These are phyloP conservation scores for Nibea coibor DNA, from an alignment of 2,113 vertebrate species.

Conservation along the genomic window DNA sequence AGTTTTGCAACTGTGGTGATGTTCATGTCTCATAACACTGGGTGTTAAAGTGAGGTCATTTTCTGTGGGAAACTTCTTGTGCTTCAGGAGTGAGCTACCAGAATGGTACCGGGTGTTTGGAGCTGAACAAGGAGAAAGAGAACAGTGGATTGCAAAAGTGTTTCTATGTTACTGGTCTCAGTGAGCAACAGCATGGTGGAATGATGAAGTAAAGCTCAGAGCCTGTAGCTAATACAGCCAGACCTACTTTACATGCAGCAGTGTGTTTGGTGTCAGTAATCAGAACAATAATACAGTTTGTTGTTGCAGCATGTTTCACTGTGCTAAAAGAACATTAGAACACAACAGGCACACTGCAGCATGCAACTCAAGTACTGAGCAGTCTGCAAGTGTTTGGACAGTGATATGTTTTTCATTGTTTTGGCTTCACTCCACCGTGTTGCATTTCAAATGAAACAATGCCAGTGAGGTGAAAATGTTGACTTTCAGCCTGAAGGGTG, in stretches of 20 bases:
- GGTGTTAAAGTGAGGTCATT: not conserved
- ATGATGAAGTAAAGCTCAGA: not conserved
- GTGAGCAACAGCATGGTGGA: not conserved
- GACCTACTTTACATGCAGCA: not conserved
- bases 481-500: not conserved
- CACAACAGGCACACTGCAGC: not conserved
- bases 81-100: not conserved
- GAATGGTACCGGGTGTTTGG: not conserved
- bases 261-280: not conserved
- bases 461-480: not conserved
- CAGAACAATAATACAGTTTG: not conserved
- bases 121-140: not conserved
- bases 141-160: not conserved
- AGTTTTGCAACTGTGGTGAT: conserved; percentile 20
- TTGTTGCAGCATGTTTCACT: not conserved
- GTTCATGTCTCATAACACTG: not conserved
- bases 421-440: conserved; percentile 27
- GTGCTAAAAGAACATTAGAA: not conserved
- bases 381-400: conserved; percentile 16
- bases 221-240: not conserved
- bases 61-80: not conserved
- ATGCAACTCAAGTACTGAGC: not conserved
- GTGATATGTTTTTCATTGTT: conserved; percentile 25
- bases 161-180: not conserved
- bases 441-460: conserved; percentile 38